Base-by-base conservation (phyloP, 2,888 invertebrate genomes). In the Brenthis ino region DNA sequence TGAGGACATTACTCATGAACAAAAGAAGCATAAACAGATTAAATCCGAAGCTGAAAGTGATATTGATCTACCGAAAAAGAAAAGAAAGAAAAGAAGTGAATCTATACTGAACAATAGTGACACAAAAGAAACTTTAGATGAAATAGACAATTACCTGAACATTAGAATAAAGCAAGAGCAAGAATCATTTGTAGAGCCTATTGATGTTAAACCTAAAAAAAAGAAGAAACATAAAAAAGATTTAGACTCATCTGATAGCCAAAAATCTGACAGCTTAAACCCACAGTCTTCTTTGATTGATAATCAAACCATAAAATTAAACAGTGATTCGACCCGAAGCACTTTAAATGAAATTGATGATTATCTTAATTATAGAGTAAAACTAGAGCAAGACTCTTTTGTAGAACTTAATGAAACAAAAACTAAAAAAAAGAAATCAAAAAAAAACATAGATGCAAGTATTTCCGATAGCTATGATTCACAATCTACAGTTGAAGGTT, bases 21-120 rank as follows among this genome's bases (percentile, higher is more conserved):
- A 73, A 67, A 74, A 71, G 6, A 72, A 72, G 57, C 78, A 74
- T 61, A 80, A 78, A 65, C 70, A 75, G 37, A 77, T 85, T 33
- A 85, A 85, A 76, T 48, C 72, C 20, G 86, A 87, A 75, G 79
- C 80, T 43, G 81, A 82, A 43, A 86, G 83, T 79, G 86, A 86
- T 60, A 57, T 75, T 57, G 84, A 85, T 28, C 11, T 55, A 14
- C 72, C 64, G n/a, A 79, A 77, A 69, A 82, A 79, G 60, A 78
- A 80, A 48, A 80, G 76, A 65, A 69, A 67, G 16, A 69, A 57
- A 53, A 56, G 51, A 71, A 74, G 73, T 37, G 64, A 71, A 14
- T 51, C 71, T 13, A 63, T 68, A 50, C 13, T 48, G 33, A 68
- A 68, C 20, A 69, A 51, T 50, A 67, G 70, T 28, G 68, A 73